Evolutionary conservation across 2,797 vertebrate genomes (phyloP).

Genomic region (Falco novaeseelandiae): DNA sequence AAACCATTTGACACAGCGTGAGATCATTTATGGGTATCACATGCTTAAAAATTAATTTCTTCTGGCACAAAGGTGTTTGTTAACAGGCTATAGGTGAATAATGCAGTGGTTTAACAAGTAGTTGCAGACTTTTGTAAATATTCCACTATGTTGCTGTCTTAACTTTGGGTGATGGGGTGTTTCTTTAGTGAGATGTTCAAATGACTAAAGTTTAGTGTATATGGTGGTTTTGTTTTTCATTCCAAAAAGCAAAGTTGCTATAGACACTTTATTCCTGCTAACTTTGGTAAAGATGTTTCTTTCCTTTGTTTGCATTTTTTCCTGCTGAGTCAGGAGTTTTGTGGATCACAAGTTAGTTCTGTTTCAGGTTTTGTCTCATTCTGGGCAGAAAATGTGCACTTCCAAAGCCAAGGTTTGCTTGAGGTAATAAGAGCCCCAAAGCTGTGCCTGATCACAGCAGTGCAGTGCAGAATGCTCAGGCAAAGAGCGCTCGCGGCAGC

Average conservation of each 20-base stretch:
- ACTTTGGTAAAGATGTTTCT: background rate
- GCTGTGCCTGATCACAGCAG: background rate
- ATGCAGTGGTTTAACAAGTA: background rate
- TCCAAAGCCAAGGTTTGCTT: constrained; percentile 9
- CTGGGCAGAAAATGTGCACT: background rate
- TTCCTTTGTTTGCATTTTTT: background rate
- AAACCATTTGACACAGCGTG: background rate
- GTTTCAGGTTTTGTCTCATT: background rate
- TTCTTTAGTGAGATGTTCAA: background rate
- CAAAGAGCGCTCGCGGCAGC: background rate
- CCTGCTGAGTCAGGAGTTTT: constrained; percentile 11
- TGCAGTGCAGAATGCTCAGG: constrained; percentile 8
- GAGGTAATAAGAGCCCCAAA: constrained; percentile 7
- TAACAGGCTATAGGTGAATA: background rate
- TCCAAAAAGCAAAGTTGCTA: background rate
- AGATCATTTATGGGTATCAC: background rate
- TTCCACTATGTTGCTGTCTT: background rate
- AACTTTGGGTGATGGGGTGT: background rate
- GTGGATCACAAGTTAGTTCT: background rate
- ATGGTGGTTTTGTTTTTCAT: background rate
- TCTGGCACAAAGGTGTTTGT: background rate
- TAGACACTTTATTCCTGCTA: background rate
- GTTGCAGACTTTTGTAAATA: background rate
- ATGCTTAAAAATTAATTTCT: background rate
- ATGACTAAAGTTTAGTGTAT: background rate